Percentiles rank a stretch among this genome's conserved stretches.
Conservation (phyloP, 2,113 vertebrate species). For the Ailuropoda melanoleuca region DNA sequence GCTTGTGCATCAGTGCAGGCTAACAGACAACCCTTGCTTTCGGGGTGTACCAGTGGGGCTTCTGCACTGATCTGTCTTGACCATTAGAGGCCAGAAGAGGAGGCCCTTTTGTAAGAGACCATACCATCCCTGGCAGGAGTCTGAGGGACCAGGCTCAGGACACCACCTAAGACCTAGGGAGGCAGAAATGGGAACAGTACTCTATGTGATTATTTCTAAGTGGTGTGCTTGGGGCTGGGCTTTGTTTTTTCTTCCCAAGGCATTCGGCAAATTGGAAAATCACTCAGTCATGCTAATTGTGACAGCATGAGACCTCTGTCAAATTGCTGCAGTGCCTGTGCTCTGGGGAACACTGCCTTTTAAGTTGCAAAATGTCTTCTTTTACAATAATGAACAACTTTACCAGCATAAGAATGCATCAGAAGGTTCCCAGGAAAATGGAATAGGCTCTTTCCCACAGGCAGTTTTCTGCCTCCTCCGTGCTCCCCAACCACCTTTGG, state of each 20-base stretch:
- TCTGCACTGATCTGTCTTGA: neutral
- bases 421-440: constrained; percentile 4
- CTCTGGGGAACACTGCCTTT: neutral
- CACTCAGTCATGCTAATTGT: constrained; percentile 41
- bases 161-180: neutral
- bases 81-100: constrained; percentile 14
- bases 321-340: neutral
- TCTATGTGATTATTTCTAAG: constrained; percentile 9
- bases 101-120: neutral
- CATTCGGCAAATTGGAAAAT: constrained; percentile 51
- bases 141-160: neutral
- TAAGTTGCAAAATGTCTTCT: constrained; percentile 16
- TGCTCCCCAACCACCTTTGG: neutral
- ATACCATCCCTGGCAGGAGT: neutral
- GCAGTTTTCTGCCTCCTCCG: neutral
- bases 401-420: neutral
- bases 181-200: neutral
- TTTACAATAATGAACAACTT: constrained; percentile 23
- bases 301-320: constrained; percentile 39
- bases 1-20: neutral
- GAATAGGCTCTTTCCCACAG: neutral
- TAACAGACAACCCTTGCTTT: neutral
- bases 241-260: neutral
- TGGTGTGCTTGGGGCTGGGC: neutral
- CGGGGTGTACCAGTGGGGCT: neutral